Conservation (phyloP, 2,113 vertebrate genomes). For the Triplophysa rosa region DNA sequence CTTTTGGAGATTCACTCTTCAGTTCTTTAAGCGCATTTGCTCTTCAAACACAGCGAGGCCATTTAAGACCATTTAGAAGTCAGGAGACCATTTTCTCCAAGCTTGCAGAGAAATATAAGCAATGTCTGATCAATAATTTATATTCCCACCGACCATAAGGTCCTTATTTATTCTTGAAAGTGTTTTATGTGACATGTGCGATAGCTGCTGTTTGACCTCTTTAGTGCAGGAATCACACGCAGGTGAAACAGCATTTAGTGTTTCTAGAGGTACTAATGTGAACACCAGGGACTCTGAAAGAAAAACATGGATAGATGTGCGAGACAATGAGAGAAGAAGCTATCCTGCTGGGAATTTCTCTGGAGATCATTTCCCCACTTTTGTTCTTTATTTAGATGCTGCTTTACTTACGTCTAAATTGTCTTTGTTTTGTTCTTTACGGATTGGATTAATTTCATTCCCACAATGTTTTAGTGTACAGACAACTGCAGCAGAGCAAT, state of each 20-base stretch:
- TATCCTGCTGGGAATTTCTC: slow-evolving; percentile 23
- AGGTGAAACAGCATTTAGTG: background rate
- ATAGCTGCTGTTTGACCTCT: background rate
- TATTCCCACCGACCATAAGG: background rate
- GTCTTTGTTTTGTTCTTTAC: slow-evolving; percentile 7
- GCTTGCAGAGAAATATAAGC: background rate
- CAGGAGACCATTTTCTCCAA: background rate
- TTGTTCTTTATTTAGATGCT: slow-evolving; percentile 2
- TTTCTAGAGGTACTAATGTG: background rate
- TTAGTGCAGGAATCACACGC: background rate
- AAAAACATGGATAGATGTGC: background rate
- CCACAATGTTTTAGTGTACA: background rate
- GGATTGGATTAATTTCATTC: slow-evolving; percentile 12
- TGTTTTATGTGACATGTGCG: background rate
- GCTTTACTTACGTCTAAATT: background rate
- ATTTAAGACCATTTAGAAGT: background rate
- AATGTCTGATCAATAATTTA: slow-evolving; percentile 2
- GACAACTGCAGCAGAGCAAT: slow-evolving; percentile 7
- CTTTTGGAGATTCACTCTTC: background rate
- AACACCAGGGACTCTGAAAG: background rate
- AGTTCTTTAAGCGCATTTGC: background rate
- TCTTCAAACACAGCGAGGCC: background rate
- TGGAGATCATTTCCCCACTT: slow-evolving; percentile 20
- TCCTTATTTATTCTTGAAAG: slow-evolving; percentile 6
- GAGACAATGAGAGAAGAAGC: background rate